Evolutionary conservation across 92 coral and sea anemone species (phyloP), one percentile per base, ranked within the genome.

Genomic region (Parazoanthus atlanticus): DNA sequence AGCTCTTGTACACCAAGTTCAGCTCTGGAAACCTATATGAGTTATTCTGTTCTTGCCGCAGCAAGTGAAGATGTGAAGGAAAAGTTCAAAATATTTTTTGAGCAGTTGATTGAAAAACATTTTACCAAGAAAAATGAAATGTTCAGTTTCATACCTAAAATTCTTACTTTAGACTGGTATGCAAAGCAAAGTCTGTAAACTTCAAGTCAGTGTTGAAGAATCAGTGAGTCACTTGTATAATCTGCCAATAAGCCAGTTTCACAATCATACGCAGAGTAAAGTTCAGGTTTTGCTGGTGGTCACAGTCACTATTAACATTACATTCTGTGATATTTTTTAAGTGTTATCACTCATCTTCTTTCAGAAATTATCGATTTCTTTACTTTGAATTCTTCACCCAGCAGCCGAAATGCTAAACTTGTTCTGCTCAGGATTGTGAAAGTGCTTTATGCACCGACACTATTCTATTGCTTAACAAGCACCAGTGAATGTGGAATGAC

Each of bases 61-160:
- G 74, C 75, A 81, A 65, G 74, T 36, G 58, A 65, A 64, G 86
- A 81, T 23, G 52, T 81, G 6, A 81, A 81, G 41, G 86, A 81
- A 65, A 81, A 64, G 74, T 81, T 81, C 32, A 81, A 33, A 26
- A 6, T 33, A 65, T 65, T 61, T 81, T 81, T 81, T 65, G 54
- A 81, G 21, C 54, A 33, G 54, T 21, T 81, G 12, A 81, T 81
- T 65, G 74, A 61, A 23, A 81, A 81, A 61, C 86, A 81, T 65
- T 81, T 81, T 65, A 81, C 74, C 34, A 40, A 81, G 74, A 81
- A 58, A 29, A 65, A 81, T 81, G 56, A 81, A 81, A 21, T 61
- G 23, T 81, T 32, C 43, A 33, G 74, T 58, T 81, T 81, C 54
- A 30, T 81, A 23, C 86, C 86, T 19, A 7, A 58, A 33, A 13